Base-by-base conservation (phyloP, 2,113 vertebrate species). In the Lycaon pictus region DNA sequence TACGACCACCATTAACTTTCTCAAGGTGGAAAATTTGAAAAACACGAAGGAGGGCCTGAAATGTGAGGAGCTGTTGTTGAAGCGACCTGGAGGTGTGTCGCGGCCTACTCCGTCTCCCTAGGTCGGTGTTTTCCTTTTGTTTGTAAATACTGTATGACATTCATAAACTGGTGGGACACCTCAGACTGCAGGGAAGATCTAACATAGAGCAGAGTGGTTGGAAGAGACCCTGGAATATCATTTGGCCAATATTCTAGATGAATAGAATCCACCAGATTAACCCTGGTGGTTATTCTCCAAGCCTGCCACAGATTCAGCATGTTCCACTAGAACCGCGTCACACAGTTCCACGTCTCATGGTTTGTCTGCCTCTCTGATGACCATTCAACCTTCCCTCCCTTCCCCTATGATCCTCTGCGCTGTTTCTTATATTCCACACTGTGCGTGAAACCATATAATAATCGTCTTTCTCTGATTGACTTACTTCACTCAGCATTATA, bases 11-110 rank as follows among this genome's bases (percentile, higher is more conserved):
- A 23, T 35, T n/a, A 63, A 51, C 20, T 86, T 90, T 90, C 80
- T 93, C 51, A 69, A 17, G 62, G 37, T 55, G 88, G 80, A 67
- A 65, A 81, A 74, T 22, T 71, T 90, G 77, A 62, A 91, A 91
- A 81, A 63, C 27, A 23, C n/a, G 27, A 65, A 63, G 23, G 19
- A 72, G 22, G n/a, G 27, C 13, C 51, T 11, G 15, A 74, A 69
- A 20, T 11, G 7, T 60, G 23, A 76, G 74, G 32, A 11, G 27
- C 77, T 22, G 5, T 53, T 22, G 58, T 15, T 32, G 43, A 27
- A 37, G 11, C 12, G 5, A 37, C 27, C n/a, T 69, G 22, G 23
- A 48, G 27, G 32, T 11, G 5, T 4, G 7, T 32, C 4, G 0
- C 19, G 20, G 32, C 2, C 23, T 0, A 0, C 12, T 60, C 13